Evolutionary conservation across 2,113 vertebrate species (phyloP).

Genomic region (Agelaius tricolor): DNA sequence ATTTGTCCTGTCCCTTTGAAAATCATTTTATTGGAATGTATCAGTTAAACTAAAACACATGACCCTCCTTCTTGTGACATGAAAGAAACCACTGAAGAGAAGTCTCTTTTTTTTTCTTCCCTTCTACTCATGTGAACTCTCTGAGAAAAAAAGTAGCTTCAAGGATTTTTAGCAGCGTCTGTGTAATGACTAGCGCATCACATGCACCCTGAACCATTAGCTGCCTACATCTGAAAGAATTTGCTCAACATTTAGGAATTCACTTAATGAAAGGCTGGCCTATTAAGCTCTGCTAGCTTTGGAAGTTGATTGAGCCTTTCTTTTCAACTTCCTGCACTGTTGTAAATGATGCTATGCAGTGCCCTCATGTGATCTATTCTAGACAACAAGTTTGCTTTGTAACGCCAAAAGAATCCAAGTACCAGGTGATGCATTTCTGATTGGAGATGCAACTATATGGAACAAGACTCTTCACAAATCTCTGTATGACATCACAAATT

Average conservation of each 20-base stretch:
- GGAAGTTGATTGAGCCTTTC: constrained; percentile 61
- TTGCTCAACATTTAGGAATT: constrained; percentile 82
- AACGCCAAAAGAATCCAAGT: background rate
- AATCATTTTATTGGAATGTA: constrained; percentile 87
- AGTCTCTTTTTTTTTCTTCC: background rate
- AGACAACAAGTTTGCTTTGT: constrained; percentile 64
- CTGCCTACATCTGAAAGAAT: constrained; percentile 66
- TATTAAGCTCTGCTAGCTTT: constrained; percentile 72
- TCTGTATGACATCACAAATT: background rate
- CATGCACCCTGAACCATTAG: constrained; percentile 72
- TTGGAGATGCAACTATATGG: background rate
- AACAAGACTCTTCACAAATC: background rate
- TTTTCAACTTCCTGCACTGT: constrained; percentile 71
- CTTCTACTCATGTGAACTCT: constrained; percentile 59
- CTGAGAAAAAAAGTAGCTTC: constrained; percentile 61
- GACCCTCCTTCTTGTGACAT: constrained; percentile 76
- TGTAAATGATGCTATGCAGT: constrained; percentile 72
- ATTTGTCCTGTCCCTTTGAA: constrained; percentile 81
- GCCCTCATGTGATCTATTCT: constrained; percentile 63
- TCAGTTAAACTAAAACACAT: constrained; percentile 81
- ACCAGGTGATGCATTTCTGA: constrained; percentile 42
- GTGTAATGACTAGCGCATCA: constrained; percentile 71
- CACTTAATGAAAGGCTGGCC: constrained; percentile 76
- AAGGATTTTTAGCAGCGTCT: constrained; percentile 70
- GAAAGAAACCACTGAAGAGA: constrained; percentile 76